Base-by-base conservation (phyloP, 2,888 invertebrate species). In the Stegana nigrithorax region DNA sequence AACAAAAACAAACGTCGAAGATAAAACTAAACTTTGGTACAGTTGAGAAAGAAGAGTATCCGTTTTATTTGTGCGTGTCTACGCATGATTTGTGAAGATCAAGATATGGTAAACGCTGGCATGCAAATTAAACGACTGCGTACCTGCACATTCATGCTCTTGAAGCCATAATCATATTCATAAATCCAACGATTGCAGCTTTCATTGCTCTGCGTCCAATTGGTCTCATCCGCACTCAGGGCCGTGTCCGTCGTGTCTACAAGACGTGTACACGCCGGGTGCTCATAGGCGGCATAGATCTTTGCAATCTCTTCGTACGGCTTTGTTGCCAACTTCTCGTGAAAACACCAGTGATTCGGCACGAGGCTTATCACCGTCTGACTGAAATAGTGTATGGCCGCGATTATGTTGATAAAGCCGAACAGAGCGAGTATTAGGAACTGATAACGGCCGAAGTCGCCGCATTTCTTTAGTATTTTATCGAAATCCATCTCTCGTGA, bases 141-240 rank as follows among this genome's bases (percentile, higher is more conserved):
- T 78, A 90, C 90, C 86, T 90, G 88, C n/a, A 89, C 87, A 10
- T 89, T 88, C 70, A 90, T 88, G 68, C 90, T 89, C 55, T 85
- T 79, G 64, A 87, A 88, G 4, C 86, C 87, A 71, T 87, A 87
- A 17, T 87, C 86, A 51, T 85, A 86, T 62, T 88, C 87, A 72
- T 88, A 91, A 19, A 86, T 85, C 89, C 89, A 90, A n/a, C 87
- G 87, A 63, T 85, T 70, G 69, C 88, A 88, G 2, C 56, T 56
- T 42, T 75, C 65, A 2, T 42, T n/a, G 55, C 81, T 83, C 5
- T 68, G 57, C 0, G 76, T 79, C 36, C 68, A 70, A 59, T 74
- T 70, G 0, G 66, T 68, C 50, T 66, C 60, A 0, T 67, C 75
- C 21, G 72, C 69, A 10, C 80, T 67, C 7, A 62, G 60, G 0